Base-by-base conservation (phyloP, 1,140 invertebrate species). In the Lepidurus arcticus region DNA sequence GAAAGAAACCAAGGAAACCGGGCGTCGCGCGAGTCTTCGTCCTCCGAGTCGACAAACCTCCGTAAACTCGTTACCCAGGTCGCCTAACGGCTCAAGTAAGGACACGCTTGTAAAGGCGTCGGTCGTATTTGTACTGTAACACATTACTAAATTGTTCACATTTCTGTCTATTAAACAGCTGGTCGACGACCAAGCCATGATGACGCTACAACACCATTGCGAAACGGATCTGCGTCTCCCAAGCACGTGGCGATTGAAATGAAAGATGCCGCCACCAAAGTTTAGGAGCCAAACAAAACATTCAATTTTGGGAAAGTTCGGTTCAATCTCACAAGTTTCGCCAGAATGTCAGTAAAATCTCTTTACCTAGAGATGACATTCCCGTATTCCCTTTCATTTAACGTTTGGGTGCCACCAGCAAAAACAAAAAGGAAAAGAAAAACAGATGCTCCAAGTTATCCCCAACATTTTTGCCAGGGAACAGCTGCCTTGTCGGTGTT, bases 31-130 rank as follows among this genome's bases (percentile, higher is more conserved):
- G 10, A 78, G 78, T 26, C 78, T 73, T n/a, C 73, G 78, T 53
- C 73, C 75, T 73, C 65, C 73, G n/a, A 78, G 78, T 13, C 24
- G 78, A 26, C 78, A 78, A 42, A 42, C 78, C 1, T 78, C 78
- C 13, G 73, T 75, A n/a, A 42, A 42, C 11, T 78, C 78, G n/a
- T 34, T 78, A 7, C 78, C 78, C 8, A 44, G 24, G 21, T 44
- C 73, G 16, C 73, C 73, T 16, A 73, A 78, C 44, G 78, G 75
- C 16, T 76, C 75, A 43, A 16, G 43, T 75, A 24, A 16, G 42
- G 7, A 75, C 24, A 75, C 26, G 11, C 74, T 34, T 34, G 74
- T 24, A 4, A n/a, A n/a, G n/a, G 2, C n/a, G n/a, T 73, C 2
- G n/a, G 65, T n/a, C 24, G 24, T 73, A 24, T 5, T 3, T 5